phyloP scores from a whole-genome alignment of 2,113 vertebrate species.

The Progne subis region DNA sequence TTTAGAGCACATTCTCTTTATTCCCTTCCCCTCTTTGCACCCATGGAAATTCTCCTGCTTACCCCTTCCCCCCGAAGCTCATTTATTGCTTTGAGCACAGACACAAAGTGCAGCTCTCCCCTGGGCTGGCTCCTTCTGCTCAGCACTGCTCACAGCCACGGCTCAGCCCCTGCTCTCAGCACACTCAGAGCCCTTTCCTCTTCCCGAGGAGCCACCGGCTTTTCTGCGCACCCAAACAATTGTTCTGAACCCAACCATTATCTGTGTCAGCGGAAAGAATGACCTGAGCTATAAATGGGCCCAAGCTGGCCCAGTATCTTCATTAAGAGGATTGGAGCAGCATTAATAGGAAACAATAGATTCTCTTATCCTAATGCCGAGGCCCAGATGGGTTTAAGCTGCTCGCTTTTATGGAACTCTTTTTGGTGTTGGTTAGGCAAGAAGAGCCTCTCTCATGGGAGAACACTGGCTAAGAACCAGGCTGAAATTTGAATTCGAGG shows the following conservation, averaged over 20 bases:
- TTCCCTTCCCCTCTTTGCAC: rapidly evolving
- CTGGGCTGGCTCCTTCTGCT: rapidly evolving
- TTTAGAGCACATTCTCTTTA: background rate
- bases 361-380: background rate
- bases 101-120: rapidly evolving
- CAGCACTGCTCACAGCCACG: rapidly evolving
- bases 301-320: constrained; percentile 20
- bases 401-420: background rate
- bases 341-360: background rate
- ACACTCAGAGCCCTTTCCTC: rapidly evolving
- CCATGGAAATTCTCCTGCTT: background rate
- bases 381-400: background rate
- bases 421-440: background rate
- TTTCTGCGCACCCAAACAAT: background rate
- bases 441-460: background rate
- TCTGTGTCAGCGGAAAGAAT: constrained; percentile 18
- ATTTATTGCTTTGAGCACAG: rapidly evolving
- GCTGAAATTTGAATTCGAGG: background rate
- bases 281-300: constrained; percentile 64
- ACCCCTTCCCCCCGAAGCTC: rapidly evolving
- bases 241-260: background rate
- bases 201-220: background rate
- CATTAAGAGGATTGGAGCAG: constrained; percentile 73
- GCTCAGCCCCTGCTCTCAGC: rapidly evolving
- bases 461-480: rapidly evolving